A percentile compares a stretch with the other conserved stretches of the same genome.
These are phyloP conservation scores for Pogonocherus hispidulus DNA, from an alignment of 2,888 invertebrate species.

Conservation along the genomic window DNA sequence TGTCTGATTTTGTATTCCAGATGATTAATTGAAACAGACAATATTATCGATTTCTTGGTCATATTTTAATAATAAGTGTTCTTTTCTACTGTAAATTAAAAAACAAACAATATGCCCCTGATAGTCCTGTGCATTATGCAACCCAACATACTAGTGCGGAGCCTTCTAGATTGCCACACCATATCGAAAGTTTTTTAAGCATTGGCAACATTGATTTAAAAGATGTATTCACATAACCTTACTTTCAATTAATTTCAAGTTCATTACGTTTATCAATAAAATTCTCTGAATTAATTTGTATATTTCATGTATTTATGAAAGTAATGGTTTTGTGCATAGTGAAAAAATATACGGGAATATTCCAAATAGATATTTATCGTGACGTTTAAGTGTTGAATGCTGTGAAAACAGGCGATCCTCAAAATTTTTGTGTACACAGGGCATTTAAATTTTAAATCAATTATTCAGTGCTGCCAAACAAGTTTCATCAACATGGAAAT, in stretches of 20 bases:
- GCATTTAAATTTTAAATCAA: neutral
- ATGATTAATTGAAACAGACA: neutral
- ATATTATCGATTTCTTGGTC: neutral
- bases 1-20: neutral
- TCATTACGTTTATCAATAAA: neutral
- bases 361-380: neutral
- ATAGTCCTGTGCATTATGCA: constrained; percentile 14
- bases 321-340: neutral
- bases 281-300: neutral
- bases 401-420: neutral
- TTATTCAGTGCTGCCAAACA: constrained; percentile 1
- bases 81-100: neutral
- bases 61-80: neutral
- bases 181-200: neutral
- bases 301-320: neutral
- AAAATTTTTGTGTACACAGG: neutral
- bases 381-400: neutral
- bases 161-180: neutral
- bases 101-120: neutral
- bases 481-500: neutral
- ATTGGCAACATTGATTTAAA: constrained; percentile 13
- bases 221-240: too few species aligned
- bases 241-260: constrained; percentile 2
- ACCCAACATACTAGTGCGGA: constrained; percentile 4
- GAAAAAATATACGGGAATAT: neutral